These are phyloP conservation scores for Coleophora flavipennella DNA, from an alignment of 2,888 invertebrate genomes.

Conservation along the genomic window DNA sequence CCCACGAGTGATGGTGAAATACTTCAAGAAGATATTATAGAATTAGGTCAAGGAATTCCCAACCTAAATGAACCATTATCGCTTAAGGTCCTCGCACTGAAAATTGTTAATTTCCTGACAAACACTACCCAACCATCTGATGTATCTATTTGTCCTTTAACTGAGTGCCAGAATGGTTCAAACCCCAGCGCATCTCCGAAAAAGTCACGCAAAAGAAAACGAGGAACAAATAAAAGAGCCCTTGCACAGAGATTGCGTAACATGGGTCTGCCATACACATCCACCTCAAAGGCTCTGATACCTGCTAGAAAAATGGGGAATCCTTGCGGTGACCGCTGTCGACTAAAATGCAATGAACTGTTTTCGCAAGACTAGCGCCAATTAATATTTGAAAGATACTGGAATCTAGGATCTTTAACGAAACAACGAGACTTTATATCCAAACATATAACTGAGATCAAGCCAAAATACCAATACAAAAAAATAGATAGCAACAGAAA, in stretches of 20 bases:
- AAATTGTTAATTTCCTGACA: too few relatives aligned
- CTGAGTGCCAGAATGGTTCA: too few relatives aligned
- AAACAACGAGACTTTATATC: conserved; percentile 11
- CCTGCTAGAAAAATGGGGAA: conserved; percentile 3
- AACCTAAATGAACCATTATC: too few relatives aligned
- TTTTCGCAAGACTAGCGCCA: conserved; percentile 6
- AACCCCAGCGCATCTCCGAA: neutral
- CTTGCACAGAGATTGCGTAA: neutral
- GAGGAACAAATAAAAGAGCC: neutral
- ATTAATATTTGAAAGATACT: conserved; percentile 7
- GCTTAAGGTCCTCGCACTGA: too few relatives aligned
- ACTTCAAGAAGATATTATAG: too few relatives aligned
- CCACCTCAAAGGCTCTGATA: neutral
- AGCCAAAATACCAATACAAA: conserved; percentile 11
- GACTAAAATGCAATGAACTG: conserved; percentile 9
- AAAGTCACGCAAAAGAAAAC: neutral
- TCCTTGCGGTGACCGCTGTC: conserved; percentile 6
- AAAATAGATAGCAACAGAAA: conserved; percentile 9
- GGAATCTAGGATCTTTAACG: conserved; percentile 6
- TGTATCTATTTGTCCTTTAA: too few relatives aligned
- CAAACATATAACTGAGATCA: conserved; percentile 6
- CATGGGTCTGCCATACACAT: neutral
- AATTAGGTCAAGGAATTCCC: too few relatives aligned
- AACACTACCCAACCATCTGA: too few relatives aligned
- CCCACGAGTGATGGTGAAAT: too few relatives aligned